These are phyloP conservation scores for Heliornis fulica DNA, from an alignment of 2,113 vertebrate genomes.

Conservation along the genomic window DNA sequence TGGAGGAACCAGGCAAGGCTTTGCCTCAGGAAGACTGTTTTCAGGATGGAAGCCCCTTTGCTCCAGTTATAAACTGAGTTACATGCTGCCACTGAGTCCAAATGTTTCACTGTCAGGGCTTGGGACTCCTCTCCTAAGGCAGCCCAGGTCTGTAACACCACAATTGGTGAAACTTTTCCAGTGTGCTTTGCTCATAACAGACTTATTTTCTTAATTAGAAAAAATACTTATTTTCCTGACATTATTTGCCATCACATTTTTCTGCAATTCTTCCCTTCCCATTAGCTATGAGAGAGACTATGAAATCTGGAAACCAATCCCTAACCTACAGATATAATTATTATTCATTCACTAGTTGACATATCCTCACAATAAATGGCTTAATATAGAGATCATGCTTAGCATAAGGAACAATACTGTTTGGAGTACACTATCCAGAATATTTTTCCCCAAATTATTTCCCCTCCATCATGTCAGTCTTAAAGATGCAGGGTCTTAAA, in stretches of 20 bases:
- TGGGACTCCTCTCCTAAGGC: neutral
- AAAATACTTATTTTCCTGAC: neutral
- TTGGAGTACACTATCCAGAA: neutral
- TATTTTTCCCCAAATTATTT: neutral
- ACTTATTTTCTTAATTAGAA: neutral
- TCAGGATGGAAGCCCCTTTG: neutral
- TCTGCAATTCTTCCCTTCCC: neutral
- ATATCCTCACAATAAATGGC: neutral
- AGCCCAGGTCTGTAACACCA: neutral
- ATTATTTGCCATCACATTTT: neutral
- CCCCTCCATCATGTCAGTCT: neutral
- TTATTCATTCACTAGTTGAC: neutral
- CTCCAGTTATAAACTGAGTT: neutral
- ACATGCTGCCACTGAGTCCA: too few species aligned
- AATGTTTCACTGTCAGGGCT: neutral
- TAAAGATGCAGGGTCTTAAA: neutral
- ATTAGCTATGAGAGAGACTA: neutral
- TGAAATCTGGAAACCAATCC: neutral
- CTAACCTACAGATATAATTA: neutral
- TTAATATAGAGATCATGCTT: neutral
- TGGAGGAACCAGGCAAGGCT: neutral
- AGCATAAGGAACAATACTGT: neutral
- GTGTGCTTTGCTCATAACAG: neutral
- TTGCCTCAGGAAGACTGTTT: neutral
- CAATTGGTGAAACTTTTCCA: neutral